Base-by-base conservation (phyloP, 2,113 vertebrate genomes). In the Microcebus griseorufus region DNA sequence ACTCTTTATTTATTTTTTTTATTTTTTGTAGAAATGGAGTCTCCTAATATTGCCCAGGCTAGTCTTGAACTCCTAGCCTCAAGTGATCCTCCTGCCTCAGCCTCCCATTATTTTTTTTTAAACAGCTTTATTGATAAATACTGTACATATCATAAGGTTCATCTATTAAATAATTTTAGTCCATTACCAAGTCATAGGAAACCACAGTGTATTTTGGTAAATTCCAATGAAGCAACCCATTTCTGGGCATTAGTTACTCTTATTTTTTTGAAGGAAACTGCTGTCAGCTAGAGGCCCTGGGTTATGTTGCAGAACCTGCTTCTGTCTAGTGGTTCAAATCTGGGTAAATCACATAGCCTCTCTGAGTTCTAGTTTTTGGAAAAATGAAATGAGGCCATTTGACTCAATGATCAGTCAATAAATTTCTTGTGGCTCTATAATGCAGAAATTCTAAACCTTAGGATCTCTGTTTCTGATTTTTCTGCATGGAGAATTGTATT, bases 401-500 rank as follows among this genome's bases (percentile, higher is more conserved):
- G 62, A 70, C 29, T 3, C 25, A 37, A 53, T n/a, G 42, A 91
- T 72, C 22, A 42, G 0, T 95, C n/a, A 48, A 32, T 76, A 18
- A 0, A 10, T 83, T 78, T 64, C 69, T 23, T 87, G 17, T 45
- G 11, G 17, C n/a, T 86, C 17, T 37, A 65, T 83, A 79, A 58
- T 90, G 12, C 18, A 80, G 32, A 87, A 34, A 55, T 94, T 92
- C 23, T 95, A 10, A 94, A 76, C 14, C 60, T 7, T 20, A 60
- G 53, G 9, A 34, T 51, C 8, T 60, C 64, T 51, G 32, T 92
- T 97, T 94, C 83, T 94, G 78, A 42, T 88, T 42, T 42, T 58
- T 94, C 96, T 96, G 62, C 96, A 13, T 62, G 82, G 37, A 84
- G 67, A 23, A 42, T 10, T 65, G 92, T 42, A 94, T 96, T 88